A percentile compares a stretch with the other conserved stretches of the same genome.
phyloP scores from a whole-genome alignment of 2,113 vertebrate species.

The Diglossa brunneiventris region DNA sequence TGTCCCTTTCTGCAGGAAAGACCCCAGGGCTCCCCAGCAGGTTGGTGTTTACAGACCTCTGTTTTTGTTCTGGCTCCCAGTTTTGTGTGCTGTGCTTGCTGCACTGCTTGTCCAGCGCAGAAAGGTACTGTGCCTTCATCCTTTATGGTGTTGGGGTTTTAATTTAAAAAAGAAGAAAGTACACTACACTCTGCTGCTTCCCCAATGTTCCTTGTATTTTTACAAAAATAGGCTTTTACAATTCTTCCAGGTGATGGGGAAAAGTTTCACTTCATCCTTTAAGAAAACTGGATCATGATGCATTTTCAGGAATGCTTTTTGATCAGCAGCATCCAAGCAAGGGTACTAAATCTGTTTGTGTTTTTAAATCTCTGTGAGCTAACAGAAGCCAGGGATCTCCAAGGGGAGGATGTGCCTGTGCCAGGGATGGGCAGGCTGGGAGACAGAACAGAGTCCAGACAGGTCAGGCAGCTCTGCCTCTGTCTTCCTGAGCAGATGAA shows the following conservation, averaged over 20 bases:
- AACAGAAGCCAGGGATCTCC: not conserved
- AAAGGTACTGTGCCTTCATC: constrained; percentile 40
- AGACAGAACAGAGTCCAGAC: not conserved
- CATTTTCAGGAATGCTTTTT: not conserved
- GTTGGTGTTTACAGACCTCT: not conserved
- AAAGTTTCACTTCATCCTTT: not conserved
- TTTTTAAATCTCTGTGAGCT: not conserved
- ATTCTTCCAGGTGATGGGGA: constrained; percentile 5
- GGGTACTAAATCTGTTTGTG: constrained; percentile 6
- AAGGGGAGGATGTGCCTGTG: not conserved
- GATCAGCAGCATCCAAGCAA: not conserved
- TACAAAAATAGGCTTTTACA: not conserved
- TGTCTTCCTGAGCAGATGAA: constrained; percentile 59
- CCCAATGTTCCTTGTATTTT: not conserved
- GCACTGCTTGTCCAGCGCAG: not conserved
- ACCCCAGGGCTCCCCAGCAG: not conserved
- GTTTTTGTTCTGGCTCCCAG: not conserved
- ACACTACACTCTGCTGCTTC: not conserved
- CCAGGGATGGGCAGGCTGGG: not conserved
- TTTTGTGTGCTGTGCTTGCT: not conserved
- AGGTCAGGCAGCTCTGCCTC: constrained; percentile 31
- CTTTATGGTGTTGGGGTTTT: not conserved
- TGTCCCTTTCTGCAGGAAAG: not conserved
- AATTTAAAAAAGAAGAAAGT: not conserved
- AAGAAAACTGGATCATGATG: not conserved